Percentiles rank a stretch among this genome's conserved stretches.
phyloP scores from a whole-genome alignment of 2,888 invertebrate genomes.

The Drosophila maculinotata region DNA sequence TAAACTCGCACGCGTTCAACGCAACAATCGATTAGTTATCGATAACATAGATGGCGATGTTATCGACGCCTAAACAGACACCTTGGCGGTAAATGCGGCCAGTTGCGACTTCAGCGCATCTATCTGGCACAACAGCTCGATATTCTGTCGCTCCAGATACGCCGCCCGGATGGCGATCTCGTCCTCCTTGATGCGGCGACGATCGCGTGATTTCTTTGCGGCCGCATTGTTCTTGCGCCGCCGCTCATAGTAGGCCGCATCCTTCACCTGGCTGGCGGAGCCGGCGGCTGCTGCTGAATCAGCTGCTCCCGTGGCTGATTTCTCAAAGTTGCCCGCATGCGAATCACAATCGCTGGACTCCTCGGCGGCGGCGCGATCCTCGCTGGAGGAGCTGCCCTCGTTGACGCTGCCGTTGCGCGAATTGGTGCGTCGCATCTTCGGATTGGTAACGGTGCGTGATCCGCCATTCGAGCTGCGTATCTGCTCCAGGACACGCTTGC shows the following conservation, averaged over 20 bases:
- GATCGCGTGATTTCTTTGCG: slow-evolving; percentile 96
- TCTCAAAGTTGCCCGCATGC: slow-evolving; percentile 75
- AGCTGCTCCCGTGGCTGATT: slow-evolving; percentile 25
- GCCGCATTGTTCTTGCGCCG: slow-evolving; percentile 97
- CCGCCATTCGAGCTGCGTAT: slow-evolving; percentile 88
- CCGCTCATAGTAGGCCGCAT: slow-evolving; percentile 94
- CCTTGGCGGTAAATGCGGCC: slow-evolving; percentile 82
- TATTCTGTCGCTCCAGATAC: slow-evolving; percentile 94
- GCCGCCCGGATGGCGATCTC: slow-evolving; percentile 95
- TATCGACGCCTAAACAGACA: slow-evolving; percentile 42
- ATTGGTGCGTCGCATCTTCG: slow-evolving; percentile 89
- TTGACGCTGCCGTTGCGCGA: slow-evolving; percentile 79
- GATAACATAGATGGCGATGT: slow-evolving; percentile 18
- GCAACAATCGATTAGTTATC: slow-evolving; percentile 53
- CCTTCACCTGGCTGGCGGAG: slow-evolving; percentile 85
- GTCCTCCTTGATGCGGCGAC: slow-evolving; percentile 95
- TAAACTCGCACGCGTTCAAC: slow-evolving; percentile 77
- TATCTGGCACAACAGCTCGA: slow-evolving; percentile 90
- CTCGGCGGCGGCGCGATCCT: slow-evolving; percentile 81
- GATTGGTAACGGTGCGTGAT: slow-evolving; percentile 87
- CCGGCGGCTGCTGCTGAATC: slow-evolving; percentile 6
- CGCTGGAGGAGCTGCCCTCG: slow-evolving; percentile 78
- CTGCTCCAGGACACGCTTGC: slow-evolving; percentile 88
- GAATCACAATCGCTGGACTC: slow-evolving; percentile 84
- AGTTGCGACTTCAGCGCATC: slow-evolving; percentile 88